Percentiles rank a stretch among this genome's conserved stretches.
Evolutionary conservation across 30 jellyfish, hydroid and myxozoan species (phyloP).

Genomic region (Chrysaora quinquecirrha): DNA sequence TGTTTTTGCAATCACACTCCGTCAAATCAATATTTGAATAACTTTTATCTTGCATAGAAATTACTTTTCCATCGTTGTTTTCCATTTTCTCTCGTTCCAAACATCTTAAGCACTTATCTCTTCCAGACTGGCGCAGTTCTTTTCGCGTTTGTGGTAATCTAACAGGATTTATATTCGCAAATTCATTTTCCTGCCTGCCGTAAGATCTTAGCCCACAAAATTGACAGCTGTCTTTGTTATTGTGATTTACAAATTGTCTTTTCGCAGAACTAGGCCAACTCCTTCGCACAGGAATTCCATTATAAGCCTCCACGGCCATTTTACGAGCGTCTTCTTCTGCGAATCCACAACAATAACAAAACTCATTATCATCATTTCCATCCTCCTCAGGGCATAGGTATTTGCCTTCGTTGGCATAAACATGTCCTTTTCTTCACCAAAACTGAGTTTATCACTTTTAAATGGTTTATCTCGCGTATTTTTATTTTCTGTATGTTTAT

Average conservation of each 20-base stretch:
- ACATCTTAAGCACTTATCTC: too few relatives aligned
- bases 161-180: neutral
- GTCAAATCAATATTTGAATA: neutral
- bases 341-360: neutral
- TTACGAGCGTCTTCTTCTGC: neutral
- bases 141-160: too few relatives aligned
- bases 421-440: too few relatives aligned
- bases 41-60: neutral
- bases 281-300: neutral
- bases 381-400: too few relatives aligned
- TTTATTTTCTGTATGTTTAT: too few relatives aligned
- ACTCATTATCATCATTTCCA: neutral
- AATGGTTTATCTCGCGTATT: too few relatives aligned
- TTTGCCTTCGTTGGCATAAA: too few relatives aligned
- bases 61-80: neutral
- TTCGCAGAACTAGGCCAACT: neutral
- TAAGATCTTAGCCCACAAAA: too few relatives aligned
- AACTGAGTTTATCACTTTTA: too few relatives aligned
- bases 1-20: neutral
- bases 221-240: too few relatives aligned
- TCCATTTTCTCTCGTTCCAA: neutral
- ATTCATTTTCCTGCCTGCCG: neutral
- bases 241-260: too few relatives aligned
- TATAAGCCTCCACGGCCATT: neutral
- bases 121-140: too few relatives aligned